A percentile compares a stretch with the other conserved stretches of the same genome.
Conservation (phyloP, 2,113 vertebrate genomes). For the Talpa occidentalis region DNA sequence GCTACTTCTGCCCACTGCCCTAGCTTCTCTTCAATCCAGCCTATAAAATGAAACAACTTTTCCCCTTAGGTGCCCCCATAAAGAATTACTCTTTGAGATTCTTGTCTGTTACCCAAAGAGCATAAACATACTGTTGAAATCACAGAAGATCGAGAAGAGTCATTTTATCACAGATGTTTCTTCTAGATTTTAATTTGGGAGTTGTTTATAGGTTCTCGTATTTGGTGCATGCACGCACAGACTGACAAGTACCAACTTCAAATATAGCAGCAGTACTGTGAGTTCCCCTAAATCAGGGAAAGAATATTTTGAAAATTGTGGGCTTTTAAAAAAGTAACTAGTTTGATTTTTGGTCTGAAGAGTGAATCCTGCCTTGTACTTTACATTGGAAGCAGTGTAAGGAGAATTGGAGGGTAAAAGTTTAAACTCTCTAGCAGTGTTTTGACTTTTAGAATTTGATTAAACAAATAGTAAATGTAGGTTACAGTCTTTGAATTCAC, state of each 20-base stretch:
- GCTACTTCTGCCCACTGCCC: background rate
- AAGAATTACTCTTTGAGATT: conserved; percentile 25
- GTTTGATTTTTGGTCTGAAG: background rate
- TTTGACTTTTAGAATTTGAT: conserved; percentile 50
- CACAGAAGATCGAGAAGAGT: conserved; percentile 1
- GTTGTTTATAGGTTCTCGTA: background rate
- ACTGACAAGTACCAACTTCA: background rate
- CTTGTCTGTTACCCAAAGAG: conserved; percentile 23
- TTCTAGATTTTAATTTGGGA: conserved; percentile 55
- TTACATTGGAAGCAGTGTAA: background rate
- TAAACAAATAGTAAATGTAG: conserved; percentile 39
- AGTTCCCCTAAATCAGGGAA: conserved; percentile 2
- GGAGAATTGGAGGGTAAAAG: conserved; percentile 5
- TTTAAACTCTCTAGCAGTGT: conserved; percentile 20
- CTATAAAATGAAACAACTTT: background rate
- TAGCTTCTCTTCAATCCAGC: background rate
- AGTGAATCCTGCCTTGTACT: too few relatives aligned
- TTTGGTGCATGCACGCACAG: background rate
- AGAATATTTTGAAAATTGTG: conserved; percentile 42
- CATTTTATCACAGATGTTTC: conserved; percentile 54
- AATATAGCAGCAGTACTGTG: conserved; percentile 27
- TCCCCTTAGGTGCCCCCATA: background rate
- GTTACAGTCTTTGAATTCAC: conserved; percentile 56
- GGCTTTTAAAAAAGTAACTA: conserved; percentile 42
- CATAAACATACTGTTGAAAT: conserved; percentile 44